These are phyloP conservation scores for Tuberolachnus salignus DNA, from an alignment of 2,888 invertebrate species.

Conservation along the genomic window DNA sequence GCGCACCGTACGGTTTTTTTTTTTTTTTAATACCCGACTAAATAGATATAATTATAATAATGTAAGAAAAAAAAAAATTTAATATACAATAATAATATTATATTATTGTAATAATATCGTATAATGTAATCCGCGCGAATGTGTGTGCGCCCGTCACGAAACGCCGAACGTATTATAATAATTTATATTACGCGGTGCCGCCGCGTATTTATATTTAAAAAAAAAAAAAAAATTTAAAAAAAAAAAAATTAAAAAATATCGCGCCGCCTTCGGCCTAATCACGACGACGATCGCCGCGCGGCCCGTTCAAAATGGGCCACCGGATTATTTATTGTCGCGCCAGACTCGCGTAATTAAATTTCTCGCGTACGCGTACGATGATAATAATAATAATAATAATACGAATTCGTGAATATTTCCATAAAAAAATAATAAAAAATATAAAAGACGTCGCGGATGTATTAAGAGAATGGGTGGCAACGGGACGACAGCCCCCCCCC, in stretches of 20 bases:
- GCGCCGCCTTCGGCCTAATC: slow-evolving; percentile 22
- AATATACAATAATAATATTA: too few relatives aligned
- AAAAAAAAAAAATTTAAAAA: too few relatives aligned
- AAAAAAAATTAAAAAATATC: neutral
- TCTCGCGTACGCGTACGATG: neutral
- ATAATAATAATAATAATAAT: too few relatives aligned
- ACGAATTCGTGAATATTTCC: too few relatives aligned
- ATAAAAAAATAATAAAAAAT: too few relatives aligned
- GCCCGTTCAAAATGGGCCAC: slow-evolving; percentile 1
- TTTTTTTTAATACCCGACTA: neutral
- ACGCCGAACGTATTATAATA: neutral
- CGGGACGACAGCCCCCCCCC: too few relatives aligned
- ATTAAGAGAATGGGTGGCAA: too few relatives aligned
- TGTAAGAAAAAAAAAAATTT: too few relatives aligned
- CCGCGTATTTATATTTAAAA: too few relatives aligned
- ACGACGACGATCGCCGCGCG: neutral
- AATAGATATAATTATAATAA: neutral
- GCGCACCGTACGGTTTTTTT: too few relatives aligned
- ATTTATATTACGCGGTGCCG: neutral
- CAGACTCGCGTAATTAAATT: slow-evolving; percentile 27
- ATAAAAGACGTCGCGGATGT: too few relatives aligned
- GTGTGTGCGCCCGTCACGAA: slow-evolving; percentile 4
- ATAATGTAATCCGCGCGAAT: neutral
- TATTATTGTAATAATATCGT: too few relatives aligned
- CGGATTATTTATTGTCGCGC: slow-evolving; percentile 29